These are phyloP conservation scores for Chionomys nivalis DNA, from an alignment of 2,113 vertebrate species.

Conservation along the genomic window DNA sequence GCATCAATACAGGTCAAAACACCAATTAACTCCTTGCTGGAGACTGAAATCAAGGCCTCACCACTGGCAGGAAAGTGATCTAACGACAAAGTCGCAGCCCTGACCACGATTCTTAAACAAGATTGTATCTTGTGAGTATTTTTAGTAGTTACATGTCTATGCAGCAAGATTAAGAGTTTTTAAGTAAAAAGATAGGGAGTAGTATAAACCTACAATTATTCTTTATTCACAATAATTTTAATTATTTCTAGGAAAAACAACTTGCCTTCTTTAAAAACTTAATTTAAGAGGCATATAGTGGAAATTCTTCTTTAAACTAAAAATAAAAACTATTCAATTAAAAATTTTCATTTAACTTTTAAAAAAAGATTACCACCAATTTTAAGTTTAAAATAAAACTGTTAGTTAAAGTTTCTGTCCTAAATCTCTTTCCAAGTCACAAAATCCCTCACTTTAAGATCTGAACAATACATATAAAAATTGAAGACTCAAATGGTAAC, in stretches of 20 bases:
- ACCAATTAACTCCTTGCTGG: conserved; percentile 15
- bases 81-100: not conserved
- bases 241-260: conserved; percentile 35
- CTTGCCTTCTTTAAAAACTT: conserved; percentile 37
- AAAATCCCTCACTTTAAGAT: conserved; percentile 52
- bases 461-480: not conserved
- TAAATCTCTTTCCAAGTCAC: conserved; percentile 36
- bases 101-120: not conserved
- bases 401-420: conserved; percentile 41
- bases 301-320: conserved; percentile 11
- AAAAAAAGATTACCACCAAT: conserved; percentile 37
- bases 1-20: not conserved
- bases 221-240: conserved; percentile 35
- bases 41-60: not conserved
- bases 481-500: conserved; percentile 24
- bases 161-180: conserved; percentile 46
- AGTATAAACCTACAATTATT: conserved; percentile 46
- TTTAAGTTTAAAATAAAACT: conserved; percentile 37
- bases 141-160: conserved; percentile 21
- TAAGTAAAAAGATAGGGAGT: conserved; percentile 35
- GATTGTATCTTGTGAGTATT: not conserved
- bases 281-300: conserved; percentile 34
- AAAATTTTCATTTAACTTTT: conserved; percentile 41
- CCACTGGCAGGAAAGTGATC: not conserved
- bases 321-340: not conserved